These are phyloP conservation scores for Apis dorsata DNA, from an alignment of 1,140 invertebrate species.

Conservation along the genomic window DNA sequence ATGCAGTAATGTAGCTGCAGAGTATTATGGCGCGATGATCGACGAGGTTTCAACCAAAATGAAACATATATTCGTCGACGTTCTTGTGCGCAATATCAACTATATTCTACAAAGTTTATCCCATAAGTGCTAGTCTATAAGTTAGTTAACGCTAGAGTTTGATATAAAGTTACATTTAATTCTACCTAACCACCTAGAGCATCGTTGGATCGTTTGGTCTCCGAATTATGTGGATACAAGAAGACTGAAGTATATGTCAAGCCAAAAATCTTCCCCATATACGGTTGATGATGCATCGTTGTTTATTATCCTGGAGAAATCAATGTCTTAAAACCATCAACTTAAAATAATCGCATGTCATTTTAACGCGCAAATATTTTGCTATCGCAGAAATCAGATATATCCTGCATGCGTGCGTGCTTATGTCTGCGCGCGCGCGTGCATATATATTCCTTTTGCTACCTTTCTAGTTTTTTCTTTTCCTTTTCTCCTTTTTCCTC, in stretches of 20 bases:
- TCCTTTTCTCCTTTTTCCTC: conserved; percentile 41
- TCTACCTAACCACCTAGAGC: conserved; percentile 77
- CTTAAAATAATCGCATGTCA: conserved; percentile 11
- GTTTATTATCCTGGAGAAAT: conserved; percentile 21
- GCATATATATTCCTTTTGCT: neutral
- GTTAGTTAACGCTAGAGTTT: conserved; percentile 77
- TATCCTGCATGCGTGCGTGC: neutral
- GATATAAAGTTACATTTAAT: conserved; percentile 75
- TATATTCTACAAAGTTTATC: conserved; percentile 44
- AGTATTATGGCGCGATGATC: conserved; percentile 30
- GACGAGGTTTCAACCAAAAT: conserved; percentile 50
- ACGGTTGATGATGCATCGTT: conserved; percentile 32
- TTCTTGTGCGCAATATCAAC: conserved; percentile 39
- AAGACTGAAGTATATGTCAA: conserved; percentile 60
- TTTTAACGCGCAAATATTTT: conserved; percentile 19
- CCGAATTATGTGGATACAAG: conserved; percentile 53
- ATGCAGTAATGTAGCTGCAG: conserved; percentile 39
- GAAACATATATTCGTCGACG: conserved; percentile 41
- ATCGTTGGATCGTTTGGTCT: conserved; percentile 72
- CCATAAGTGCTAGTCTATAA: conserved; percentile 76
- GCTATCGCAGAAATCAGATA: conserved; percentile 3
- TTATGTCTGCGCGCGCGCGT: too few relatives aligned
- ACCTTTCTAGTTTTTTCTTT: neutral
- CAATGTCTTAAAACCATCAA: conserved; percentile 44
- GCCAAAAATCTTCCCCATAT: conserved; percentile 33